These are phyloP conservation scores for Torymus aiolomorphi DNA, from an alignment of 2,888 invertebrate species.

Conservation along the genomic window DNA sequence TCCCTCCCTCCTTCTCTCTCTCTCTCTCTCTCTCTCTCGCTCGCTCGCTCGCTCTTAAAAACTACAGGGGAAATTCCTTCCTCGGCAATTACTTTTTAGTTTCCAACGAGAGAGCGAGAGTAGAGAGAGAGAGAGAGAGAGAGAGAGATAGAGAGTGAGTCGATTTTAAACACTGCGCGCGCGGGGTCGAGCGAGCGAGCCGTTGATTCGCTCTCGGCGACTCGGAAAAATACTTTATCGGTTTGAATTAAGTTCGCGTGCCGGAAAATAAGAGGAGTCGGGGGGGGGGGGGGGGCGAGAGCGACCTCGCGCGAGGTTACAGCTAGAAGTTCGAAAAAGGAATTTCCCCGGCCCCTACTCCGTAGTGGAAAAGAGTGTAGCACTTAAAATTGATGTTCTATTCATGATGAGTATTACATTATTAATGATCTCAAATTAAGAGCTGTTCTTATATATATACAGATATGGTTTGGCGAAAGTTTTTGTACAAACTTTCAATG, in stretches of 20 bases:
- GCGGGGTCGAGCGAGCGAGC: background rate
- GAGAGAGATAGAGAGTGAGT: too few relatives aligned
- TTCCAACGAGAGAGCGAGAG: too few relatives aligned
- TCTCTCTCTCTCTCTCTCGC: too few relatives aligned
- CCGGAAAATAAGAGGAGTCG: background rate
- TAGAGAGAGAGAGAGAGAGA: too few relatives aligned
- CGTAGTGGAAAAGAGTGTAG: slow-evolving; percentile 22
- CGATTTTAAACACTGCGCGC: background rate
- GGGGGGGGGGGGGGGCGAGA: too few relatives aligned
- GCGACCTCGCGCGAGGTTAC: too few relatives aligned
- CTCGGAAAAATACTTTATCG: slow-evolving; percentile 44
- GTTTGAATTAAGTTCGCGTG: slow-evolving; percentile 32
- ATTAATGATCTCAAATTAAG: slow-evolving; percentile 1
- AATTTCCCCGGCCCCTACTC: background rate
- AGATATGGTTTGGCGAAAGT: too few relatives aligned
- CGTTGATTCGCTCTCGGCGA: slow-evolving; percentile 7
- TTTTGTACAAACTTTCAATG: too few relatives aligned
- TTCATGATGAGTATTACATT: slow-evolving; percentile 7
- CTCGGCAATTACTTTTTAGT: background rate
- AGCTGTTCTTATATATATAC: too few relatives aligned
- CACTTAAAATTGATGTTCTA: slow-evolving; percentile 15
- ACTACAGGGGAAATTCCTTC: background rate
- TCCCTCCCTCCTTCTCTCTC: background rate
- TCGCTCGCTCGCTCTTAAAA: background rate
- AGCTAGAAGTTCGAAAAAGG: background rate